Base-by-base conservation (phyloP, 2,888 invertebrate genomes). In the Drosophila ochracea region DNA sequence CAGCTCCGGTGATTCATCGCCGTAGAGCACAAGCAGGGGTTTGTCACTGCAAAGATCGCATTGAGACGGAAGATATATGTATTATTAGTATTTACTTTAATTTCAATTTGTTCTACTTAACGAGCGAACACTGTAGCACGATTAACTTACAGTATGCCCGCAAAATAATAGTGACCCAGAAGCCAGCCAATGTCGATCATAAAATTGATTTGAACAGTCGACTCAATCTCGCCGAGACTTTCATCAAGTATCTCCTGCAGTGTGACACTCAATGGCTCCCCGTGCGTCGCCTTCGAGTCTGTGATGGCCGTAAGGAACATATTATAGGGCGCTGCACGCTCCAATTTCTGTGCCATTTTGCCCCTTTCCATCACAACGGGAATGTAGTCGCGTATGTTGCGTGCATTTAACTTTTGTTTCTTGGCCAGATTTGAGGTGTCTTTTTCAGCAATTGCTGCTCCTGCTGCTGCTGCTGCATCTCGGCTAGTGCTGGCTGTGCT, bases 181-280 rank as follows among this genome's bases (percentile, higher is more conserved):
- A 99, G 92, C 98, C 98, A 99, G 1, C 96, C 96, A 13, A 97
- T 94, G 84, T 99, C 98, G 47, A 98, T 96, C 97, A 98, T 97
- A 89, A 97, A 99, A 93, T 98, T 99, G 33, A 99, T 96, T 93
- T 99, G 97, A n/a, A 97, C 93, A 0, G 96, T 96, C 52, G 95
- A 94, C 79, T 96, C 95, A 7, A 98, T 93, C 68, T 95, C 95
- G 0, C 97, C 97, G 5, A 97, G 93, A 90, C 97, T 97, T 10
- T 94, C 94, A 86, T 97, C 97, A 6, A 97, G 93, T n/a, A 97
- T 94, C 93, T 97, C 97, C 92, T 95, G 95, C 82, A 97, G 95
- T 0, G 96, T 96, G 7, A 97, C 95, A 0, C 96, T 95, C 64
- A 95, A 94, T 0, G 95, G 94, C 76, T 97, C 96, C 2, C 90